Percentiles rank a stretch among this genome's conserved stretches.
Conservation (phyloP, 2,888 invertebrate species). For the Drosophila kanekoi region DNA sequence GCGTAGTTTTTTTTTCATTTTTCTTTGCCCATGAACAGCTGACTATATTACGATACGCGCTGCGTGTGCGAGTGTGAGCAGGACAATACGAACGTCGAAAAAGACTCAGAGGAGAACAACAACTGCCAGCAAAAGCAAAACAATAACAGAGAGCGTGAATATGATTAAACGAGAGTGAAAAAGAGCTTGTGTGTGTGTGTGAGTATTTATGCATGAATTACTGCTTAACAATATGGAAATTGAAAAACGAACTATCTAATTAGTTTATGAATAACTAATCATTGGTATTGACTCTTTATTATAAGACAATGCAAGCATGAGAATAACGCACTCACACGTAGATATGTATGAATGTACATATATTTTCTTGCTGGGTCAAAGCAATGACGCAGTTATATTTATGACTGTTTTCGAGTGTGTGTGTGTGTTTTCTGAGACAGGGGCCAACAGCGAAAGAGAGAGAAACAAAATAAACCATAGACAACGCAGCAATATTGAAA, state of each 20-base stretch:
- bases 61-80: constrained; percentile 47
- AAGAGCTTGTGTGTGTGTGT: constrained; percentile 2
- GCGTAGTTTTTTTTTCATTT: constrained; percentile 40
- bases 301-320: background rate
- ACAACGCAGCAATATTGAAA: constrained; percentile 31
- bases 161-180: constrained; percentile 50
- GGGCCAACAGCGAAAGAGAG: constrained; percentile 18
- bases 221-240: constrained; percentile 14
- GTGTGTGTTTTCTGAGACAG: constrained; percentile 10
- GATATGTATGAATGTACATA: background rate
- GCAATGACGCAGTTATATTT: constrained; percentile 54
- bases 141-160: constrained; percentile 71
- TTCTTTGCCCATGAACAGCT: constrained; percentile 60
- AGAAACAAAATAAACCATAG: constrained; percentile 17
- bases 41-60: constrained; percentile 43
- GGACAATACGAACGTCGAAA: constrained; percentile 50
- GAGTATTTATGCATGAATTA: background rate
- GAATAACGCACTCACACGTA: background rate
- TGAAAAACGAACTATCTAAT: constrained; percentile 9
- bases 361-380: constrained; percentile 18
- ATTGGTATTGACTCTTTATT: background rate
- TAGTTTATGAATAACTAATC: constrained; percentile 1
- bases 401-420: constrained; percentile 10
- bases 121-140: constrained; percentile 71
- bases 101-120: constrained; percentile 27